Base-by-base conservation (phyloP, 2,113 vertebrate genomes). In the Syngnathus scovelli region DNA sequence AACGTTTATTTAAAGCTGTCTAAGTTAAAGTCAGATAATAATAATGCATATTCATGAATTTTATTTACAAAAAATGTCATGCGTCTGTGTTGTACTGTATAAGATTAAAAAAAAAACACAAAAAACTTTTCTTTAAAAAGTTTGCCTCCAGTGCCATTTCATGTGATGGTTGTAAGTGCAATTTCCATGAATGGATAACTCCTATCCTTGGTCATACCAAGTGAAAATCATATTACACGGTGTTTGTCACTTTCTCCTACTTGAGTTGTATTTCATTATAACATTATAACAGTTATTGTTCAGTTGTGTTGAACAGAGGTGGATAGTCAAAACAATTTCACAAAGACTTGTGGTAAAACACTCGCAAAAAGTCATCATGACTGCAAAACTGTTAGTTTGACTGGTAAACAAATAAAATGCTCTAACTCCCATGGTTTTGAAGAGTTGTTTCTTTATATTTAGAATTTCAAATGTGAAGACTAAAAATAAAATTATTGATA, bases 1-100 rank as follows among this genome's bases (percentile, higher is more conserved):
- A 83, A 83, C 48, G 36, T 76, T 13, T 87, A 88, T 89, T 86
- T 85, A 86, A 89, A 81, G 44, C 76, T 78, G 63, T 85, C 18
- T 87, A 85, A 85, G 72, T 83, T 87, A 83, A 79, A 38, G 67
- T 83, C 72, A 70, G 68, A 79, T 85, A 78, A 82, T 70, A 76
- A 81, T 83, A 86, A 64, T 43, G 2, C 41, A 43, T 85, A 86
- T 82, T 83, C 72, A 74, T 72, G 78, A 74, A 69, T 41, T 68
- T 74, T 80, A 83, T 75, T 69, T 43, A 72, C 75, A 66, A 81
- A 77, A 70, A 12, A 37, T 33, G 23, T 36, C 55, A 13, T 58
- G 15, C 27, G 36, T 58, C 7, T 58, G 13, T 36, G 55, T 78
- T 82, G 72, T 75, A 71, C 69, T 44, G 56, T 58, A 69, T 77